Evolutionary conservation across 1,140 invertebrate genomes (phyloP).

Genomic region (Matsumurasca onukii): DNA sequence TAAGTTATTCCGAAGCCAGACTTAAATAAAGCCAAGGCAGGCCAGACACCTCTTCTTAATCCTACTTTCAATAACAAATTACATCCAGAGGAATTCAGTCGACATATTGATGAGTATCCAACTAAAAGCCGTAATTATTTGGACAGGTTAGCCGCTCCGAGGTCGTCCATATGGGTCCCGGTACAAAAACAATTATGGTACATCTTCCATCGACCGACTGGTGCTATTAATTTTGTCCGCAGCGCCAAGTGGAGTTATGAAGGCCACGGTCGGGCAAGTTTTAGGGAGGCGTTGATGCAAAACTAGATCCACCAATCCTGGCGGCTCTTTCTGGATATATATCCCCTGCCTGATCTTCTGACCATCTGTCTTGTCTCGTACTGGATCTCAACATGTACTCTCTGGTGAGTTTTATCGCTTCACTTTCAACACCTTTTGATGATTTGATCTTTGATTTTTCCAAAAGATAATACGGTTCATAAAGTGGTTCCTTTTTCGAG

Average conservation of each 20-base stretch:
- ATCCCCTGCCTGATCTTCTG: neutral
- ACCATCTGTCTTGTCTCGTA: neutral
- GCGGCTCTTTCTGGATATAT: neutral
- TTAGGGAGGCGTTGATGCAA: slow-evolving; percentile 10
- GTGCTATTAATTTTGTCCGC: slow-evolving; percentile 20
- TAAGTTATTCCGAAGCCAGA: too few relatives aligned
- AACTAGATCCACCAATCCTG: slow-evolving; percentile 21
- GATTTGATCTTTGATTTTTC: neutral
- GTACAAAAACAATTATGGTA: neutral
- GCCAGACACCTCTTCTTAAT: neutral
- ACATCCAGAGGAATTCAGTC: neutral
- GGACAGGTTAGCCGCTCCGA: neutral
- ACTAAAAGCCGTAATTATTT: slow-evolving; percentile 14
- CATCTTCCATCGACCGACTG: slow-evolving; percentile 1
- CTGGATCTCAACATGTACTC: neutral
- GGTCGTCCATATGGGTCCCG: neutral
- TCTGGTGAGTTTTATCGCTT: slow-evolving; percentile 7
- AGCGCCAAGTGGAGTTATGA: neutral
- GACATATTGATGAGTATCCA: neutral
- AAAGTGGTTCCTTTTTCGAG: too few relatives aligned
- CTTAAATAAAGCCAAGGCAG: neutral
- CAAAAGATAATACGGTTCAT: neutral
- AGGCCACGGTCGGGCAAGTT: neutral
- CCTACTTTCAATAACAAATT: neutral
- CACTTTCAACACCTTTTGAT: neutral